Conservation (phyloP, 2,113 vertebrate genomes). For the Urocitellus parryii region DNA sequence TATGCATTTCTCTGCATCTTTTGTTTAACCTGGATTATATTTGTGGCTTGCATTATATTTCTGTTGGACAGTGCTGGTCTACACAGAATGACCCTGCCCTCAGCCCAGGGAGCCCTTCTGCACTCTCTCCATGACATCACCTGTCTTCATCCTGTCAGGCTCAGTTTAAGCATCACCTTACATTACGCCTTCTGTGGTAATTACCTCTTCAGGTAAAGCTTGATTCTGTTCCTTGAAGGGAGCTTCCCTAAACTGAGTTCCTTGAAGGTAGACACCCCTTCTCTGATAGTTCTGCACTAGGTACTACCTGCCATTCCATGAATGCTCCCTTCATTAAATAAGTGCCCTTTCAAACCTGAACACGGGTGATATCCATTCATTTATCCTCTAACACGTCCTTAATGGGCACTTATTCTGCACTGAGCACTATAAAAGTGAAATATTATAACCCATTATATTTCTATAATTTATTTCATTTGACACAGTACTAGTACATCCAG, state of each 20-base stretch:
- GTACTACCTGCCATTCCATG: not conserved
- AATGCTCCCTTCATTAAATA: not conserved
- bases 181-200: not conserved
- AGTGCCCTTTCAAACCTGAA: not conserved
- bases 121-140: not conserved
- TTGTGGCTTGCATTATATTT: not conserved
- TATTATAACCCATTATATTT: not conserved
- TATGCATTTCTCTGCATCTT: not conserved
- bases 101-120: not conserved
- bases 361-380: not conserved
- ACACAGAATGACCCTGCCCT: not conserved
- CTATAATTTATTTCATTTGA: not conserved
- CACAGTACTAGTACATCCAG: not conserved
- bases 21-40: not conserved
- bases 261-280: not conserved
- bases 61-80: not conserved
- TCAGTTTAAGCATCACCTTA: no score
- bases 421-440: not conserved
- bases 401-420: not conserved
- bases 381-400: not conserved
- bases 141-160: not conserved
- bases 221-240: not conserved
- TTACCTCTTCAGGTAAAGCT: not conserved
- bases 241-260: not conserved
- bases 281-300: not conserved